These are phyloP conservation scores for Orthosia cruda DNA, from an alignment of 2,888 invertebrate genomes.

Conservation along the genomic window DNA sequence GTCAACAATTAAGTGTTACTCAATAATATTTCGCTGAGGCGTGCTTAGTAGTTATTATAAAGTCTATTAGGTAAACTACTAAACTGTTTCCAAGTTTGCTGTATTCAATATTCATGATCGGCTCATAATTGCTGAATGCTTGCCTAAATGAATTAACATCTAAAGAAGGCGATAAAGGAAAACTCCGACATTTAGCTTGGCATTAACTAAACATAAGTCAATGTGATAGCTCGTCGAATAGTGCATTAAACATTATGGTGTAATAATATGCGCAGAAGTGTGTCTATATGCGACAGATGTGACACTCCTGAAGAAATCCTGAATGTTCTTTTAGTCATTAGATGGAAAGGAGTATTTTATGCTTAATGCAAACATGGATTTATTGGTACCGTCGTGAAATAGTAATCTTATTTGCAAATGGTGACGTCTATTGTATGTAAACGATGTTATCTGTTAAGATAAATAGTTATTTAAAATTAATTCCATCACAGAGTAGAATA, in stretches of 20 bases:
- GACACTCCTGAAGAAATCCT: not conserved
- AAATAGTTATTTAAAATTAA: not conserved
- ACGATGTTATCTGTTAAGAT: not conserved
- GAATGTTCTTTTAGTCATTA: not conserved
- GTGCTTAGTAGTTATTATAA: not conserved
- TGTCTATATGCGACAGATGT: not conserved
- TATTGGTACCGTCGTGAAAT: not conserved
- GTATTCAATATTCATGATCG: conserved; percentile 20
- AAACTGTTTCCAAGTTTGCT: not conserved
- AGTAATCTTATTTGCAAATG: not conserved
- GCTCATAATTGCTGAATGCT: conserved; percentile 12
- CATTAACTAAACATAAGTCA: conserved; percentile 3
- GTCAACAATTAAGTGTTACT: not conserved
- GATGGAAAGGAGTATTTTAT: not conserved
- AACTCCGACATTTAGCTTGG: not conserved
- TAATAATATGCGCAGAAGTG: not conserved
- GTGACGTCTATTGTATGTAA: not conserved
- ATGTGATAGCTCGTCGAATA: conserved; percentile 2
- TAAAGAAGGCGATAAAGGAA: conserved; percentile 11
- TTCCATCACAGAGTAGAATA: not conserved
- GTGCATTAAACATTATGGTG: conserved; percentile 3
- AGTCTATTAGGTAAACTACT: not conserved
- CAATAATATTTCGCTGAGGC: not conserved
- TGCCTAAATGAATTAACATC: conserved; percentile 26
- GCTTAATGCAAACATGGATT: not conserved